phyloP scores from a whole-genome alignment of 2,888 invertebrate genomes.

The Aleiodes testaceus region DNA sequence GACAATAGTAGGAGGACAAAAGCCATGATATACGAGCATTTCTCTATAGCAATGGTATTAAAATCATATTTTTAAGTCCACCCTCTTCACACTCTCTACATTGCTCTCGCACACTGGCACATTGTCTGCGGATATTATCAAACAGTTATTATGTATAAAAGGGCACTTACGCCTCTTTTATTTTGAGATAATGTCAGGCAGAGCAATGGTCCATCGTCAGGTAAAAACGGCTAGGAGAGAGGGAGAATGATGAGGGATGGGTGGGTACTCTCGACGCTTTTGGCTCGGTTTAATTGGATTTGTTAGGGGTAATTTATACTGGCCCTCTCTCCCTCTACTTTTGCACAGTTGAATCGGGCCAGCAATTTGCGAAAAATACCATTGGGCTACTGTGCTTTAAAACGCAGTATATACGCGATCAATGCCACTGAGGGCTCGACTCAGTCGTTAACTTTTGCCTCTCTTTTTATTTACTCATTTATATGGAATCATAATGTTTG shows the following conservation, averaged over 20 bases:
- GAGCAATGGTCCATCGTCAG: too few species aligned
- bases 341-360: constrained; percentile 30
- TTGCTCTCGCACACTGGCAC: not conserved
- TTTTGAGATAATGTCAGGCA: too few species aligned
- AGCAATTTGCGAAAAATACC: constrained; percentile 44
- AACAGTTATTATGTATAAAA: too few species aligned
- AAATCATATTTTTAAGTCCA: constrained; percentile 71
- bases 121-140: too few species aligned
- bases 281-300: constrained; percentile 63
- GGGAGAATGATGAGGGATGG: not conserved
- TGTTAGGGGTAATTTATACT: constrained; percentile 61
- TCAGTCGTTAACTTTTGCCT: constrained; percentile 11
- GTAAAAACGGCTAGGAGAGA: too few species aligned
- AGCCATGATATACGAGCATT: constrained; percentile 69
- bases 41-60: constrained; percentile 67
- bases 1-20: constrained; percentile 71
- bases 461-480: not conserved
- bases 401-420: constrained; percentile 10
- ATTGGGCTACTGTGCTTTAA: not conserved
- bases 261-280: constrained; percentile 53
- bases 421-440: constrained; percentile 9
- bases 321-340: constrained; percentile 8
- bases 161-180: too few species aligned
- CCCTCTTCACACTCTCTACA: constrained; percentile 46
- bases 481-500: not conserved